Conservation (phyloP, 1,140 invertebrate genomes). For the Psilanteris sp. region DNA sequence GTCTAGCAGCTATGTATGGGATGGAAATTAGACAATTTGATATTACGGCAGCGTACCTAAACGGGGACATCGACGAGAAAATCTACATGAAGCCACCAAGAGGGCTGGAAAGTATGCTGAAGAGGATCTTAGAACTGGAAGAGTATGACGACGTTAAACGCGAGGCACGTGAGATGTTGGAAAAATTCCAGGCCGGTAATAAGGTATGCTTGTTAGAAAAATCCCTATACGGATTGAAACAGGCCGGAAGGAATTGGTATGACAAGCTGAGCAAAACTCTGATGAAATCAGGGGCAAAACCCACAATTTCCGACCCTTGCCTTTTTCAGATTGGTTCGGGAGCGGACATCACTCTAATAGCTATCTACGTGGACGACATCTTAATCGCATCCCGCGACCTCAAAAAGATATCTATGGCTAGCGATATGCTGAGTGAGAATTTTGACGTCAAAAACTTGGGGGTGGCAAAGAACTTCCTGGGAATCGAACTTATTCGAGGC, state of each 20-base stretch:
- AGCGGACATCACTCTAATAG: background rate
- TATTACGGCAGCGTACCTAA: background rate
- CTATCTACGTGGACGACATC: conserved; percentile 1
- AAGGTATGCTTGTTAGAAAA: background rate
- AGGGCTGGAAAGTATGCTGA: conserved; percentile 20
- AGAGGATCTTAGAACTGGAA: background rate
- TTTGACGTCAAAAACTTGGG: background rate
- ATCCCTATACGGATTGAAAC: background rate
- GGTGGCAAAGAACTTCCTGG: background rate
- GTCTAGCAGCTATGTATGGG: conserved; percentile 48
- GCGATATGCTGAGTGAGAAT: background rate
- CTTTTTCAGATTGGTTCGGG: background rate
- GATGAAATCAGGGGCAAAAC: background rate
- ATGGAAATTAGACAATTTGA: conserved; percentile 55
- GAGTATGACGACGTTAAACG: background rate
- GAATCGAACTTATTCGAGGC: background rate
- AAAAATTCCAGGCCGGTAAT: background rate
- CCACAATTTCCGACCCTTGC: background rate
- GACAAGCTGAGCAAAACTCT: background rate
- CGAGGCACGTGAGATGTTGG: conserved; percentile 1
- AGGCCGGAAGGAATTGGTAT: background rate
- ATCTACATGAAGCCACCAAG: conserved; percentile 1
- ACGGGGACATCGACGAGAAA: background rate
- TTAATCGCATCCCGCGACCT: background rate
- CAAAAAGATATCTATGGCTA: background rate